These are phyloP conservation scores for Epistrophe eligans DNA, from an alignment of 2,888 invertebrate genomes.

Conservation along the genomic window DNA sequence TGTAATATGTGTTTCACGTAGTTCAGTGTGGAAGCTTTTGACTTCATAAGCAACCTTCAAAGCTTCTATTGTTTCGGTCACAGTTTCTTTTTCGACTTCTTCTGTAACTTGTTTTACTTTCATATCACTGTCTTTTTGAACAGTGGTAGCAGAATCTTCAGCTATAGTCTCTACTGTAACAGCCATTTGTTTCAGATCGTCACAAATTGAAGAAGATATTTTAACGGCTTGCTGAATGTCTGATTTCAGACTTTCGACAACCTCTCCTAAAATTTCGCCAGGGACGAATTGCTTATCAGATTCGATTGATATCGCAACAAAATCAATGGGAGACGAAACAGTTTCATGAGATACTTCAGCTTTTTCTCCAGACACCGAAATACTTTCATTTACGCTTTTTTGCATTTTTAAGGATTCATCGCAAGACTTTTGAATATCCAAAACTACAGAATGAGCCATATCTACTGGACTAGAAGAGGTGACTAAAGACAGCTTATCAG, in stretches of 20 bases:
- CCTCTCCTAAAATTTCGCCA: conserved; percentile 50
- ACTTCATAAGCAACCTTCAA: conserved; percentile 61
- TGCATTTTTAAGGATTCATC: background rate
- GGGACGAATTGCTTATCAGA: conserved; percentile 49
- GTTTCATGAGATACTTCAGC: conserved; percentile 54
- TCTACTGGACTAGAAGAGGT: conserved; percentile 71
- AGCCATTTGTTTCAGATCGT: conserved; percentile 67
- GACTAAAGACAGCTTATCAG: conserved; percentile 70
- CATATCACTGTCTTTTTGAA: conserved; percentile 51
- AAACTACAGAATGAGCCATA: conserved; percentile 43
- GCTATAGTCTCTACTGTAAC: conserved; percentile 60
- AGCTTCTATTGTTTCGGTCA: conserved; percentile 55
- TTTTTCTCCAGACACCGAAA: conserved; percentile 42
- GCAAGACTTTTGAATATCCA: background rate
- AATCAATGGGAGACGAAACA: conserved; percentile 68
- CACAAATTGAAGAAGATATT: conserved; percentile 55
- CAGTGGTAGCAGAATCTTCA: conserved; percentile 58
- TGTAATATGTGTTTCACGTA: conserved; percentile 90
- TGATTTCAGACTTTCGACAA: conserved; percentile 42
- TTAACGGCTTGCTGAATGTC: conserved; percentile 65
- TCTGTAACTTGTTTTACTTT: conserved; percentile 72
- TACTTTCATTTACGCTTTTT: background rate
- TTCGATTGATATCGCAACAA: conserved; percentile 27
- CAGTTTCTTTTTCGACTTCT: conserved; percentile 53
- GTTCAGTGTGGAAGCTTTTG: conserved; percentile 84